phyloP scores from a whole-genome alignment of 2,888 invertebrate species.

The Mimachlamys varia region DNA sequence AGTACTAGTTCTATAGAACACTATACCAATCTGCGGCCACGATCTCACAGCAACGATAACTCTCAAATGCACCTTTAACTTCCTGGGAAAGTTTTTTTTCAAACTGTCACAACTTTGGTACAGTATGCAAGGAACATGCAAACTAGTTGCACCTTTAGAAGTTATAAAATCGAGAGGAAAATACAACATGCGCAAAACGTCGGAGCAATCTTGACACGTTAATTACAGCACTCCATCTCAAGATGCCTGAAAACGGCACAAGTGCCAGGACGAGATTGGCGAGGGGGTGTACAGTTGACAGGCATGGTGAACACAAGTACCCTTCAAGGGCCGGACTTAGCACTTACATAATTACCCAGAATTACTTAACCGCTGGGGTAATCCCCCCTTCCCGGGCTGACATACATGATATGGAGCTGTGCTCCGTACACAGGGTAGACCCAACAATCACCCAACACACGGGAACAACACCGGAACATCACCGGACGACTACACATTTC shows the following conservation, averaged over 20 bases:
- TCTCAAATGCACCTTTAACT: neutral
- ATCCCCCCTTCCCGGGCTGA: neutral
- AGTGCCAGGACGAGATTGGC: constrained; percentile 31
- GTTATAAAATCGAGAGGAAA: neutral
- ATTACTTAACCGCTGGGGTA: constrained; percentile 18
- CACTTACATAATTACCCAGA: constrained; percentile 36
- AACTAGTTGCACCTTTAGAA: constrained; percentile 34
- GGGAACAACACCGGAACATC: neutral
- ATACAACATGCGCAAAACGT: constrained; percentile 19
- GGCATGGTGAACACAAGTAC: constrained; percentile 21
- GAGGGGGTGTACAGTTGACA: constrained; percentile 29
- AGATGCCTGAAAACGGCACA: constrained; percentile 34
- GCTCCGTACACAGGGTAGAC: neutral
- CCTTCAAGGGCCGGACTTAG: constrained; percentile 32
- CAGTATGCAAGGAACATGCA: neutral
- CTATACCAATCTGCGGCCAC: neutral
- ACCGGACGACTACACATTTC: neutral
- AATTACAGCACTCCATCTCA: constrained; percentile 28
- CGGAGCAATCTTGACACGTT: constrained; percentile 19
- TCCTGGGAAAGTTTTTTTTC: neutral
- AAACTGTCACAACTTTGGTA: neutral
- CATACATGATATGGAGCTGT: constrained; percentile 25
- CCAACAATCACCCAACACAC: neutral
- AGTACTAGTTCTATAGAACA: neutral
- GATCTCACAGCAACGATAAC: neutral